These are phyloP conservation scores for Lucinisca nassula DNA, from an alignment of 2,888 invertebrate species.

Conservation along the genomic window DNA sequence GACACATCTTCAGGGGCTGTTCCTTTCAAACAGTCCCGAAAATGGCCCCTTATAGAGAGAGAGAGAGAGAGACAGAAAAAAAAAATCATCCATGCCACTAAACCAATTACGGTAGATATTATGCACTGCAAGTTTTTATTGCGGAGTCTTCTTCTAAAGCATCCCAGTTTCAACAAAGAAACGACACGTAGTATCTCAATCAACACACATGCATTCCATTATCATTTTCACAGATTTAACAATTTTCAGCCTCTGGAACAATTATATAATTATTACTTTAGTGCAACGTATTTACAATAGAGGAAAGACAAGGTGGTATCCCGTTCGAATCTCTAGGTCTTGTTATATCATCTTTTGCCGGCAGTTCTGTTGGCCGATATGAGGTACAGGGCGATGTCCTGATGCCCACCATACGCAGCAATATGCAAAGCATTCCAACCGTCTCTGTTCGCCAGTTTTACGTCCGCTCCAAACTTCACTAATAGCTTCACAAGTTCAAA, in stretches of 20 bases:
- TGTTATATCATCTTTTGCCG: background rate
- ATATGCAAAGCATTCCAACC: constrained; percentile 88
- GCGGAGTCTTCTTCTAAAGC: background rate
- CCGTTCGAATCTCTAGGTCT: background rate
- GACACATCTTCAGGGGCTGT: too few relatives aligned
- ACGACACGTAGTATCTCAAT: too few relatives aligned
- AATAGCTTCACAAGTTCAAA: constrained; percentile 88
- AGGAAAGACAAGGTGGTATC: constrained; percentile 7
- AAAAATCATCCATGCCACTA: too few relatives aligned
- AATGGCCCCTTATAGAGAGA: too few relatives aligned
- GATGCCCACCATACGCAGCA: constrained; percentile 88
- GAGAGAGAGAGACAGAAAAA: too few relatives aligned
- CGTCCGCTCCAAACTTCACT: constrained; percentile 88
- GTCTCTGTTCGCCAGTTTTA: constrained; percentile 87
- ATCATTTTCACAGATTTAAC: background rate
- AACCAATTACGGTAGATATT: background rate
- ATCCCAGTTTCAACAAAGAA: background rate
- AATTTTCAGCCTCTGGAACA: too few relatives aligned
- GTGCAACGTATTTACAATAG: background rate
- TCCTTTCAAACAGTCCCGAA: too few relatives aligned
- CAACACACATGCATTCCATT: background rate
- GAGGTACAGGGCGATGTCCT: constrained; percentile 86
- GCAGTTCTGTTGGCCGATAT: constrained; percentile 74
- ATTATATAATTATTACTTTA: too few relatives aligned
- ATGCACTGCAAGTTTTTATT: constrained; percentile 8